Evolutionary conservation across 2,888 invertebrate genomes (phyloP), one percentile per base, ranked within the genome.

Genomic region (Melikaiella ostensackeni): DNA sequence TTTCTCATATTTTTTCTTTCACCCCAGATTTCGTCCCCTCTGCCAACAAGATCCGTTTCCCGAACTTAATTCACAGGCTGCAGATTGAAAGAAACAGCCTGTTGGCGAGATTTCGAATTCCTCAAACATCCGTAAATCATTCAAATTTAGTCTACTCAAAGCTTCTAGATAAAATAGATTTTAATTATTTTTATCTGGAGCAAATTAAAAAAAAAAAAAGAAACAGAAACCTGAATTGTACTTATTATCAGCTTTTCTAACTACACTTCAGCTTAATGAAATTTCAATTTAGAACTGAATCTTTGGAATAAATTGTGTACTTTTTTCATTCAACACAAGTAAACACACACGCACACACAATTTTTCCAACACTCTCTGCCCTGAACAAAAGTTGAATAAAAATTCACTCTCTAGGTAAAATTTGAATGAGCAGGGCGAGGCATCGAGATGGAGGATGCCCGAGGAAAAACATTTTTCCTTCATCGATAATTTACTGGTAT

Each of bases 391-490:
- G 19, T 46, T 19, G 27, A 66, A n/a, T 66, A n/a, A 70, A 70
- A 70, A 11, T 42, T 42, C 24, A 70, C 5, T 50, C 70, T 50
- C 30, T 55, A 30, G 21, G 70, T 70, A 27, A 70, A 70, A 50
- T 50, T 46, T 70, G 50, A 70, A 30, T 50, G 30, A 70, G 50
- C n/a, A 50, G 70, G 70, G 70, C 50, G 70, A 70, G 70, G 70
- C 33, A 70, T 70, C 70, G 50, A 70, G 70, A 70, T 70, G 30
- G 84, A 85, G 83, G 84, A 87, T 84, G 84, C 83, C 85, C 81
- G 86, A 87, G 79, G 85, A 82, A 84, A 87, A 80, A 78, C 84
- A 85, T 80, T 77, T 77, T 77, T 78, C 78, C 80, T 78, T 77
- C 78, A 81, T 82, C 64, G 38, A 35, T 35, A 63, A 33, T 63